These are phyloP conservation scores for Echiichthys vipera DNA, from an alignment of 2,797 vertebrate species.

Conservation along the genomic window DNA sequence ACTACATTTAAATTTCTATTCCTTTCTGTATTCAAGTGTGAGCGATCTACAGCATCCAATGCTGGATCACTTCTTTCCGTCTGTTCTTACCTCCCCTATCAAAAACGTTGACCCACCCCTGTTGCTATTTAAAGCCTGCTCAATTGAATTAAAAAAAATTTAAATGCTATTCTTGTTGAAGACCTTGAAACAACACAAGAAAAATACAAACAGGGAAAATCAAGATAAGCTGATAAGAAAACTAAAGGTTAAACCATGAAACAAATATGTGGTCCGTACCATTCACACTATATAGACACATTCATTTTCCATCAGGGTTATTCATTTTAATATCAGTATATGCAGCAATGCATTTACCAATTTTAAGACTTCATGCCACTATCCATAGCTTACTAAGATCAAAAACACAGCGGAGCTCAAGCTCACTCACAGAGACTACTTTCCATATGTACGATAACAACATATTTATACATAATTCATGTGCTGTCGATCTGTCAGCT, in stretches of 20 bases:
- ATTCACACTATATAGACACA: background rate
- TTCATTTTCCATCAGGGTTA: background rate
- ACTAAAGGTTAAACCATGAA: background rate
- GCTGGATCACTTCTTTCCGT: slow-evolving; percentile 8
- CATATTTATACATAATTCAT: slow-evolving; percentile 17
- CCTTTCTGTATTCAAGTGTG: slow-evolving; percentile 46
- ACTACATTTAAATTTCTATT: slow-evolving; percentile 57
- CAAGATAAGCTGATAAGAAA: background rate
- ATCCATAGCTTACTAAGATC: background rate
- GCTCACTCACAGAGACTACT: background rate
- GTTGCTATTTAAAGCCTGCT: background rate
- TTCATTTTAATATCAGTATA: background rate
- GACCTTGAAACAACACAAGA: slow-evolving; percentile 1
- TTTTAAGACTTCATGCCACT: background rate
- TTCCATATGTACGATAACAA: slow-evolving; percentile 17
- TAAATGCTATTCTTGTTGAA: background rate
- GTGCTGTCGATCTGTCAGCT: slow-evolving; percentile 19
- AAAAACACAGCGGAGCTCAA: background rate
- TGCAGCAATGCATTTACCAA: background rate
- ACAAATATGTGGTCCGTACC: background rate
- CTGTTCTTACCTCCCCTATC: slow-evolving; percentile 8
- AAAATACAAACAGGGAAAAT: slow-evolving; percentile 4
- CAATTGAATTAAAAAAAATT: slow-evolving; percentile 17
- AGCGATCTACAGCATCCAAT: slow-evolving; percentile 1
- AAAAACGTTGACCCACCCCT: background rate